Conservation (phyloP, 2,113 vertebrate species). For the Canis aureus region DNA sequence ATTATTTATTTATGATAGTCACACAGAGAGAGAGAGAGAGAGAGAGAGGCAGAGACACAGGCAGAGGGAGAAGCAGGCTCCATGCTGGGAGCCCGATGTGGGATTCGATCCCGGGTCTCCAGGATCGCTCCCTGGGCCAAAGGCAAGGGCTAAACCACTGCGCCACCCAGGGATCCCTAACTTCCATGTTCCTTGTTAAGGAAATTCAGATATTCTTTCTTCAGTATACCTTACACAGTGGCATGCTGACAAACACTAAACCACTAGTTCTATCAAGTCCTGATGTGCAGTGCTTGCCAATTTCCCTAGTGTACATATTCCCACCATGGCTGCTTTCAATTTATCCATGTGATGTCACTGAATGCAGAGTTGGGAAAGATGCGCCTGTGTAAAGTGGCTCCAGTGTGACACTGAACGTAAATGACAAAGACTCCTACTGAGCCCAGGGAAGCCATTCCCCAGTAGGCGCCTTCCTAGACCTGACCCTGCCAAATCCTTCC, state of each 20-base stretch:
- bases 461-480: neutral
- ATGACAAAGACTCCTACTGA: neutral
- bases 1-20: too few species aligned
- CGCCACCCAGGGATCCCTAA: too few species aligned
- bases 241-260: neutral
- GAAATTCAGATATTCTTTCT: neutral
- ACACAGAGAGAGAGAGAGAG: too few species aligned
- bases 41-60: too few species aligned
- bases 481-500: neutral
- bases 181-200: slow-evolving; percentile 4
- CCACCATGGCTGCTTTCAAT: too few species aligned
- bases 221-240: neutral
- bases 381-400: neutral
- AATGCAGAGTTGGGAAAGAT: neutral
- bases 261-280: neutral
- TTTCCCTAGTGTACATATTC: neutral
- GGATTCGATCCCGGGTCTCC: too few species aligned
- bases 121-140: too few species aligned
- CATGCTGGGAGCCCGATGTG: too few species aligned
- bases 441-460: neutral
- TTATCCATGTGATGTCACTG: too few species aligned
- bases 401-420: neutral
- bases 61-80: too few species aligned
- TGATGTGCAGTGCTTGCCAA: neutral
- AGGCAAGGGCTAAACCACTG: too few species aligned